Evolutionary conservation across 1,140 invertebrate genomes (phyloP).

Genomic region (Campodea augens): DNA sequence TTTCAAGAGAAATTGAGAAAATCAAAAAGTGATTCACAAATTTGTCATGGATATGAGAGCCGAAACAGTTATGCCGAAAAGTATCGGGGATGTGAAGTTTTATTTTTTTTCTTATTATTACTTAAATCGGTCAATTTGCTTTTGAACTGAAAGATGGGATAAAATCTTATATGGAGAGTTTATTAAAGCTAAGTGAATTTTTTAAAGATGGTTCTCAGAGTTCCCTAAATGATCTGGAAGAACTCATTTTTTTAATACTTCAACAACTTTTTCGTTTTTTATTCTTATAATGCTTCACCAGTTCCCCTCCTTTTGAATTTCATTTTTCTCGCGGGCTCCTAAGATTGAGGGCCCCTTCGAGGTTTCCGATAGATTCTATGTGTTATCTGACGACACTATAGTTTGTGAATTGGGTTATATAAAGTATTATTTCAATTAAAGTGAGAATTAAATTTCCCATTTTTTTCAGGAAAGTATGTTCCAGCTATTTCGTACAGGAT

Average conservation of each 20-base stretch:
- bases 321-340: not conserved
- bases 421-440: not conserved
- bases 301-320: not conserved
- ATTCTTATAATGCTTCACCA: too few relatives aligned
- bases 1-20: not conserved
- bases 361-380: not conserved
- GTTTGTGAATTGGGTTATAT: not conserved
- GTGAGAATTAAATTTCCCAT: too few relatives aligned
- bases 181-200: too few relatives aligned
- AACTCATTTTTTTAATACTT: too few relatives aligned
- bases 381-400: not conserved
- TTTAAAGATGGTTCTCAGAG: too few relatives aligned
- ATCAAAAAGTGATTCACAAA: too few relatives aligned
- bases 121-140: too few relatives aligned
- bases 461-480: slow-evolving; percentile 37
- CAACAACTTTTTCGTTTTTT: too few relatives aligned
- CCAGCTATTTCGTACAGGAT: slow-evolving; percentile 59
- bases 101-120: not conserved
- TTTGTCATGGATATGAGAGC: too few relatives aligned
- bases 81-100: not conserved
- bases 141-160: too few relatives aligned
- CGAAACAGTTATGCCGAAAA: not conserved
- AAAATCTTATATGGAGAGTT: too few relatives aligned
- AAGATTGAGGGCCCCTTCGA: not conserved
- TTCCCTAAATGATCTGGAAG: too few relatives aligned